Conservation (phyloP, 2,888 invertebrate genomes). For the Ypsolopha sequella region DNA sequence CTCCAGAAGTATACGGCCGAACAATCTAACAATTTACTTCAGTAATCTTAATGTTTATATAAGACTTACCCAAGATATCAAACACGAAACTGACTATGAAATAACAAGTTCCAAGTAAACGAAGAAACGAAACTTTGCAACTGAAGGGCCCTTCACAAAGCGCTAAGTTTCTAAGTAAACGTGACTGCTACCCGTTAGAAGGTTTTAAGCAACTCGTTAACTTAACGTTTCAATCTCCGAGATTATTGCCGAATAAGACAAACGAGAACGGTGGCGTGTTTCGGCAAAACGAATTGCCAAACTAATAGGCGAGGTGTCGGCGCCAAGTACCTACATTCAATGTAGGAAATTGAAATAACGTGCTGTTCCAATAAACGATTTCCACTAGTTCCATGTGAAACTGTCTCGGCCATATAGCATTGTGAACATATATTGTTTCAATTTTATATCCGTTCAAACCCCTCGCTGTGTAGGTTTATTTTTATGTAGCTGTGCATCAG, state of each 20-base stretch:
- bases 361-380: background rate
- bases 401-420: too few species aligned
- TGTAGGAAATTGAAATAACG: background rate
- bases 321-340: background rate
- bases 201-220: background rate
- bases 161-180: background rate
- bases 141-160: too few species aligned
- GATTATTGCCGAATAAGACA: conserved; percentile 25
- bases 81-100: too few species aligned
- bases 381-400: too few species aligned
- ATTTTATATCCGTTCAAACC: background rate
- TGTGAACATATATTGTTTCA: too few species aligned
- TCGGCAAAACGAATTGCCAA: conserved; percentile 36
- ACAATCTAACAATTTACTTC: too few species aligned
- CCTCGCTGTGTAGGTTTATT: background rate
- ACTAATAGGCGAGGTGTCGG: conserved; percentile 9
- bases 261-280: conserved; percentile 44
- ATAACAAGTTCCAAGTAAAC: too few species aligned
- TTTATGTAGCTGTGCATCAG: too few species aligned
- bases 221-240: conserved; percentile 35
- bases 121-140: too few species aligned
- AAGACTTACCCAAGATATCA: too few species aligned
- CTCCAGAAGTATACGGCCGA: too few species aligned
- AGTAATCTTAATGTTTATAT: too few species aligned
- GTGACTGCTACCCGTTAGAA: background rate